phyloP scores from a whole-genome alignment of 64 coral and sea anemone genomes.

The Porites lutea region DNA sequence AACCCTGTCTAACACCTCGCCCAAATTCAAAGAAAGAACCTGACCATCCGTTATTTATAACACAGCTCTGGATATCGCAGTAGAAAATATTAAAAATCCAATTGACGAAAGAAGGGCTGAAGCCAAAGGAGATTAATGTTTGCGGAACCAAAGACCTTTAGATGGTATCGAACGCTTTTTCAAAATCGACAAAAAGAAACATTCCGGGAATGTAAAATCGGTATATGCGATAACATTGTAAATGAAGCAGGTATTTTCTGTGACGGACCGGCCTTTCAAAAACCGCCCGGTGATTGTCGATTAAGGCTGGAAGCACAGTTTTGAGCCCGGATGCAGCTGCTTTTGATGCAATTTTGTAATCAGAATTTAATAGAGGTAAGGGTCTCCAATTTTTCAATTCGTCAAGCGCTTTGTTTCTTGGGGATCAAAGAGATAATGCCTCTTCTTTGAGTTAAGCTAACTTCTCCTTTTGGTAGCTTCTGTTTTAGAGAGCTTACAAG shows the following conservation, averaged over 20 bases:
- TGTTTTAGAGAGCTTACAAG: too few relatives aligned
- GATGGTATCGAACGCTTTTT: not conserved
- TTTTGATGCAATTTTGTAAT: too few relatives aligned
- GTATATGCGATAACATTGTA: not conserved
- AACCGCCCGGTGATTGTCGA: too few relatives aligned
- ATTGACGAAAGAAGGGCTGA: not conserved
- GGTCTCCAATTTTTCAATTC: too few relatives aligned
- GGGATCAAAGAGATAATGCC: too few relatives aligned
- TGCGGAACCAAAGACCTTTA: slow-evolving; percentile 1
- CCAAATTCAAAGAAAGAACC: not conserved
- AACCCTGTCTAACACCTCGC: not conserved
- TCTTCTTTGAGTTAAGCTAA: too few relatives aligned
- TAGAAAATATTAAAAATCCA: not conserved
- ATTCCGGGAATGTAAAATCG: not conserved
- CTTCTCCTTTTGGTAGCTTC: too few relatives aligned
- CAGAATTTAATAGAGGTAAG: too few relatives aligned
- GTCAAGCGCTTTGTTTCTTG: too few relatives aligned
- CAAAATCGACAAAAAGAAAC: not conserved
- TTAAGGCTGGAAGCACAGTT: too few relatives aligned
- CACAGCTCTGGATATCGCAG: slow-evolving; percentile 24
- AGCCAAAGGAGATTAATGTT: not conserved
- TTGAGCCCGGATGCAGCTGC: too few relatives aligned
- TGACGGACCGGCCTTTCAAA: too few relatives aligned
- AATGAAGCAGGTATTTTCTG: not conserved
- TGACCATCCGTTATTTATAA: slow-evolving; percentile 26